Conservation (phyloP, 2,888 invertebrate genomes). For the Lymantria dispar region DNA sequence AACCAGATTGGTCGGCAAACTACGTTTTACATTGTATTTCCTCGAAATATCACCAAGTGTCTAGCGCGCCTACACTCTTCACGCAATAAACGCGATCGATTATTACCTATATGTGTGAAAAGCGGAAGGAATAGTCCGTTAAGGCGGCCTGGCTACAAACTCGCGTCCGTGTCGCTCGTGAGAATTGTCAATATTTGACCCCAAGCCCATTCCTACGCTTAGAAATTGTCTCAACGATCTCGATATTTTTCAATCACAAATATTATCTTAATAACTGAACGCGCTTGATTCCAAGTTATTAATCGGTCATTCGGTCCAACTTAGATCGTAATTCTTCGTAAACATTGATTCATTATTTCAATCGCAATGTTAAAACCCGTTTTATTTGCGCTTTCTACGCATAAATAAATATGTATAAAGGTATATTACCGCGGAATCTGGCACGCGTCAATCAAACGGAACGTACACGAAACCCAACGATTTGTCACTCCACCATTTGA, state of each 20-base stretch:
- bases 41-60: constrained; percentile 64
- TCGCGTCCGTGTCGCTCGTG: constrained; percentile 70
- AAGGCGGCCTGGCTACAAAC: constrained; percentile 46
- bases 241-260: constrained; percentile 77
- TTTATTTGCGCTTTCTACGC: constrained; percentile 80
- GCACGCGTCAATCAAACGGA: constrained; percentile 81
- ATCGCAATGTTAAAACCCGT: constrained; percentile 70
- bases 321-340: constrained; percentile 52
- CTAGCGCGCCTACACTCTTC: constrained; percentile 62
- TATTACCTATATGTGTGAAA: constrained; percentile 81
- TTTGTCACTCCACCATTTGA: constrained; percentile 78
- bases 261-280: constrained; percentile 54
- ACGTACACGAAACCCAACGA: constrained; percentile 69
- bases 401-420: constrained; percentile 77
- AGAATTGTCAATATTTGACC: constrained; percentile 80
- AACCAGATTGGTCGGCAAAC: constrained; percentile 53
- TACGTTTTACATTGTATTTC: constrained; percentile 66
- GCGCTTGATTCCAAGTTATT: constrained; percentile 29
- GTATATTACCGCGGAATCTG: constrained; percentile 71
- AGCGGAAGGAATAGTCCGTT: constrained; percentile 70
- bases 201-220: constrained; percentile 61
- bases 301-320: constrained; percentile 33
- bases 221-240: constrained; percentile 79
- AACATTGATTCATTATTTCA: constrained; percentile 69
- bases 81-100: constrained; percentile 80